Evolutionary conservation across 2,113 vertebrate species (phyloP).

Genomic region (Myiozetetes cayanensis): DNA sequence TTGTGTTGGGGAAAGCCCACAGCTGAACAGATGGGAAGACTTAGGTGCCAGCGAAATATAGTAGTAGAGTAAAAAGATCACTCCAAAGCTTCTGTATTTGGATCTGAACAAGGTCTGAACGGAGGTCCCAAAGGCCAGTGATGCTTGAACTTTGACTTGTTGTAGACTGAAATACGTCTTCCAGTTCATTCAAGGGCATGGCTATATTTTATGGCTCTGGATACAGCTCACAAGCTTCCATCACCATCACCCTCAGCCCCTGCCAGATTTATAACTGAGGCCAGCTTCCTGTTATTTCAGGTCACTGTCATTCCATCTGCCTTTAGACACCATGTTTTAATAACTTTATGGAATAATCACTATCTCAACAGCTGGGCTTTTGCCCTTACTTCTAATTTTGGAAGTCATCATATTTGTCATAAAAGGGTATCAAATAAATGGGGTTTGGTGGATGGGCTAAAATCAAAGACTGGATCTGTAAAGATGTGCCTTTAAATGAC

Average conservation of each 20-base stretch:
- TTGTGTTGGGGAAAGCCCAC: not conserved
- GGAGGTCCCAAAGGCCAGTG: not conserved
- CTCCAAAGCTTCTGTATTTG: not conserved
- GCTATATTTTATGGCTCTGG: conserved; percentile 6
- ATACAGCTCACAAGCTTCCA: not conserved
- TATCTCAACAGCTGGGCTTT: not conserved
- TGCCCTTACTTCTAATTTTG: not conserved
- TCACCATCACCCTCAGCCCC: not conserved
- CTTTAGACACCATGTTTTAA: not conserved
- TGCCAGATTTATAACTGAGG: not conserved
- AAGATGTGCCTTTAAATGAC: not conserved
- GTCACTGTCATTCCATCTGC: not conserved
- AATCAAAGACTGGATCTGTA: not conserved
- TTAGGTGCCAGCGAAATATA: not conserved
- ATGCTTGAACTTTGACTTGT: not conserved
- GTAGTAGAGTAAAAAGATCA: not conserved
- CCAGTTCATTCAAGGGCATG: not conserved
- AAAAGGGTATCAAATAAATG: not conserved
- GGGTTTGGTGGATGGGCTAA: not conserved
- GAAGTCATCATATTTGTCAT: not conserved
- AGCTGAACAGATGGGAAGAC: not conserved
- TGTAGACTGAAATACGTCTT: not conserved
- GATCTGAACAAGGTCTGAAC: not conserved
- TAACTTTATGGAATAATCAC: not conserved
- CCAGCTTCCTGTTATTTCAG: conserved; percentile 9